These are phyloP conservation scores for Aptenodytes forsteri DNA, from an alignment of 2,113 vertebrate species.

Conservation along the genomic window DNA sequence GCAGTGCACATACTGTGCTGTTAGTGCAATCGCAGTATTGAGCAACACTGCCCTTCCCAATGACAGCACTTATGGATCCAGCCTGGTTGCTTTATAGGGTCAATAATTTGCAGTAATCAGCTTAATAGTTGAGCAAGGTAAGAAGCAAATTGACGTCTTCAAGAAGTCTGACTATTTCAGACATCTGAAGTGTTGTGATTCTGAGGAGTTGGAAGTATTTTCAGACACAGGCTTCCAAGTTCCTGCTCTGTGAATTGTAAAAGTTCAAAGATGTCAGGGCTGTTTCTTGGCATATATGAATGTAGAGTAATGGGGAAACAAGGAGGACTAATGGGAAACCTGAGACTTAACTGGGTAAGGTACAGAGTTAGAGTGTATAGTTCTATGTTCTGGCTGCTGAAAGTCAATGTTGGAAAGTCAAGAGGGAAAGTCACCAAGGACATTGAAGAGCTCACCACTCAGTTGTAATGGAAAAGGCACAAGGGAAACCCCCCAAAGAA, in stretches of 20 bases:
- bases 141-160: neutral
- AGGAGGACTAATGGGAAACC: neutral
- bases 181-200: neutral
- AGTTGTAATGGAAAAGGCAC: conserved; percentile 24
- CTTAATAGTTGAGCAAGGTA: neutral
- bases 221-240: neutral
- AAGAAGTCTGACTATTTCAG: neutral
- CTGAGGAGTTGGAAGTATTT: neutral
- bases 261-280: neutral
- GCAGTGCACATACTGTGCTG: neutral
- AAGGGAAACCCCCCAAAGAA: neutral
- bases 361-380: neutral
- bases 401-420: neutral
- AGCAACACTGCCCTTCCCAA: neutral
- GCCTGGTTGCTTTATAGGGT: neutral
- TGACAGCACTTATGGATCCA: neutral
- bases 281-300: neutral
- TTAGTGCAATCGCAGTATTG: neutral
- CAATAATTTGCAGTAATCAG: neutral
- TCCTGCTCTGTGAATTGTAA: neutral
- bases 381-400: neutral
- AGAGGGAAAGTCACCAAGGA: neutral
- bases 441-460: neutral
- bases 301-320: neutral
- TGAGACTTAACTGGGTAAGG: neutral